A percentile compares a stretch with the other conserved stretches of the same genome.
Evolutionary conservation across 2,888 invertebrate genomes (phyloP).

Genomic region (Eupeodes luniger): DNA sequence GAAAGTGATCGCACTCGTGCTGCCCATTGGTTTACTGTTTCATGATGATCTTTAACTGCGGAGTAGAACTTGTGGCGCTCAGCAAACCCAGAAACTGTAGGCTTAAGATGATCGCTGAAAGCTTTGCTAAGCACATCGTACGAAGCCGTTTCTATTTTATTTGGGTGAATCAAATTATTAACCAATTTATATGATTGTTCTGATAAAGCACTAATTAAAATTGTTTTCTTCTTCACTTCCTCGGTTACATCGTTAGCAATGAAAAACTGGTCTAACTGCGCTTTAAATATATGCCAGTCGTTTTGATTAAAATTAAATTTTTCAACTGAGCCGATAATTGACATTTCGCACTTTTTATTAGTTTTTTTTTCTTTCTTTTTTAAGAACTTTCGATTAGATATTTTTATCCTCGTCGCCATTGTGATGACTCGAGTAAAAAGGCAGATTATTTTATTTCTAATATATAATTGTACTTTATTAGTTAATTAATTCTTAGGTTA

Average conservation of each 20-base stretch:
- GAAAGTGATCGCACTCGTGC: no score
- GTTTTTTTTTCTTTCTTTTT: no score
- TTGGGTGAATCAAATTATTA: conserved; percentile 57
- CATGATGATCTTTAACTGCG: conserved; percentile 57
- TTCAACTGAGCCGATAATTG: conserved; percentile 8
- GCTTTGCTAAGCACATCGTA: conserved; percentile 18
- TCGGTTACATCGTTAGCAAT: conserved; percentile 51
- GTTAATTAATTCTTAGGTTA: no score
- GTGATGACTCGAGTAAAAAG: no score
- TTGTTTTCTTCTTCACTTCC: conserved; percentile 57
- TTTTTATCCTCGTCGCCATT: no score
- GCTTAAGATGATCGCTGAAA: conserved; percentile 62
- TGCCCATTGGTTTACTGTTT: conserved; percentile 66
- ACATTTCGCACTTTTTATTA: no score
- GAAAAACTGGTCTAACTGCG: not conserved
- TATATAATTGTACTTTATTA: no score
- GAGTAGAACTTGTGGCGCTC: conserved; percentile 70
- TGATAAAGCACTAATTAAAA: conserved; percentile 46
- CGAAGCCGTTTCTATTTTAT: conserved; percentile 42
- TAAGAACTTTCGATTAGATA: no score
- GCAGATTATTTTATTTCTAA: no score
- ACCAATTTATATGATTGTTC: conserved; percentile 59
- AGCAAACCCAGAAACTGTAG: conserved; percentile 57
- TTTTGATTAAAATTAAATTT: conserved; percentile 26
- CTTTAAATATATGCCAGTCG: no score